These are phyloP conservation scores for Hypomesus transpacificus DNA, from an alignment of 2,113 vertebrate species.

Conservation along the genomic window DNA sequence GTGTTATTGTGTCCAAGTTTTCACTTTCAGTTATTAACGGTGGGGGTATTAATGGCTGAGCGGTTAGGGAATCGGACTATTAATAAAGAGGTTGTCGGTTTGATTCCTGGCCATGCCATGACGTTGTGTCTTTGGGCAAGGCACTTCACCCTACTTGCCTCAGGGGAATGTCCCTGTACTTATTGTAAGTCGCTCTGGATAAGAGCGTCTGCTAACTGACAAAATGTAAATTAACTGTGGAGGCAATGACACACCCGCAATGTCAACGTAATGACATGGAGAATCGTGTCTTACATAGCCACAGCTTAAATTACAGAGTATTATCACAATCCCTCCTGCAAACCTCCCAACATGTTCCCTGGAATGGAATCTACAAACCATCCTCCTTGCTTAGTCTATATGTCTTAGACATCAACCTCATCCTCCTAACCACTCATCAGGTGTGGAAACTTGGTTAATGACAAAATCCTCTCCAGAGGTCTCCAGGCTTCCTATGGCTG, in stretches of 20 bases:
- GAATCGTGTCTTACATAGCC: conserved; percentile 25
- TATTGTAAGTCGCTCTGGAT: no score
- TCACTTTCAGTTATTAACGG: no score
- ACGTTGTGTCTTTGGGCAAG: no score
- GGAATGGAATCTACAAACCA: neutral
- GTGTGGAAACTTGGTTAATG: neutral
- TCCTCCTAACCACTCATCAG: neutral
- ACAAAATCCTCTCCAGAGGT: conserved; percentile 2
- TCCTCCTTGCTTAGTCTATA: neutral
- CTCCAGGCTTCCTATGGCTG: no score
- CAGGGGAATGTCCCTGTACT: no score
- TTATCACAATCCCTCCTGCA: conserved; percentile 1
- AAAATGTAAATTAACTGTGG: neutral
- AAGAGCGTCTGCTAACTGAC: no score
- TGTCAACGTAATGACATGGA: conserved; percentile 3
- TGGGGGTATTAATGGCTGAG: no score
- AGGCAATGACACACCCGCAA: neutral
- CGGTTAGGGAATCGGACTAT: no score
- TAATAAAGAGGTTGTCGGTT: no score
- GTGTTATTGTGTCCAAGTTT: no score
- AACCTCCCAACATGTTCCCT: conserved; percentile 27
- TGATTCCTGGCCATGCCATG: no score
- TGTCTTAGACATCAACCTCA: neutral
- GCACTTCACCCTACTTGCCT: no score
- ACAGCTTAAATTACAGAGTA: conserved; percentile 27